These are phyloP conservation scores for Agelas oroides DNA, from an alignment of 37 sponge, comb jelly and placozoan genomes.

Conservation along the genomic window DNA sequence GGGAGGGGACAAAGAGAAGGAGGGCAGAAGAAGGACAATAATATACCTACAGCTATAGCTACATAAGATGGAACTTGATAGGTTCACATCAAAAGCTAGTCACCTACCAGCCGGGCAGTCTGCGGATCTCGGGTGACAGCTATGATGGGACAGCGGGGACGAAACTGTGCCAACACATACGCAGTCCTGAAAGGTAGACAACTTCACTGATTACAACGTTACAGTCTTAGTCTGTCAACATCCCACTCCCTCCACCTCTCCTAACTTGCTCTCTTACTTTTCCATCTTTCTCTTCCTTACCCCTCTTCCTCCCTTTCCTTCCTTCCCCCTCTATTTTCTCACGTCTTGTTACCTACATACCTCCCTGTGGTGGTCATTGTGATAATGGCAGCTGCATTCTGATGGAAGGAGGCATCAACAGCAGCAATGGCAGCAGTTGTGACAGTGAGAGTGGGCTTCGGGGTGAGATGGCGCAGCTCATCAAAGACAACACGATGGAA, in stretches of 20 bases:
- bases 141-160: constrained; percentile 88
- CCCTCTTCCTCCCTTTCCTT: too few relatives aligned
- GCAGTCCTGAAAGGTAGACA: constrained; percentile 57
- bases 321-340: too few relatives aligned
- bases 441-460: constrained; percentile 73
- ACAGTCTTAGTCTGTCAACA: too few relatives aligned
- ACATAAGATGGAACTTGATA: too few relatives aligned
- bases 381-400: constrained; percentile 91
- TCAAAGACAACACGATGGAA: constrained; percentile 83
- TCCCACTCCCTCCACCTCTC: too few relatives aligned
- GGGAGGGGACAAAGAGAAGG: too few relatives aligned
- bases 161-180: constrained; percentile 67
- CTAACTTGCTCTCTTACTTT: too few relatives aligned
- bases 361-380: constrained; percentile 95
- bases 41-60: too few relatives aligned
- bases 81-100: too few relatives aligned
- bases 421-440: constrained; percentile 89
- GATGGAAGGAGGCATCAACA: constrained; percentile 93
- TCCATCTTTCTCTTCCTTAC: too few relatives aligned
- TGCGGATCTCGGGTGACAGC: constrained; percentile 72
- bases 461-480: constrained; percentile 76
- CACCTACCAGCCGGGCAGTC: constrained; percentile 68
- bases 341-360: constrained; percentile 23
- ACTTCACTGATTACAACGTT: too few relatives aligned
- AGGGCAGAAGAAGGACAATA: too few relatives aligned